phyloP scores from a whole-genome alignment of 2,113 vertebrate genomes.

The Megaleporinus macrocephalus region DNA sequence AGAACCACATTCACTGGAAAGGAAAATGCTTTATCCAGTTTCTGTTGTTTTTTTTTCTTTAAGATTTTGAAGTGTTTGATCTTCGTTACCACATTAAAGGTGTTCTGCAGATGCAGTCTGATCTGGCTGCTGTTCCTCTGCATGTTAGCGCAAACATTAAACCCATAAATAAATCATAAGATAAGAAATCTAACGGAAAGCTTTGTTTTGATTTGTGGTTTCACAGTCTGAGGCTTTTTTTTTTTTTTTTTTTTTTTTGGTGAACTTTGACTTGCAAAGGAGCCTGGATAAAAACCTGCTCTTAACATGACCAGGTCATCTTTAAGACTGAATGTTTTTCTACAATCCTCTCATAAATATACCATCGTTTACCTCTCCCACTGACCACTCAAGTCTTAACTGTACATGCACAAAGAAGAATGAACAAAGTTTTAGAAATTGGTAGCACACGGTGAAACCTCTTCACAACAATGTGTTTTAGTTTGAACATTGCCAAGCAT shows the following conservation, averaged over 20 bases:
- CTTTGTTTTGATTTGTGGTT: too few species aligned
- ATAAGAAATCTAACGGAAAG: not conserved
- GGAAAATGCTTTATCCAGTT: not conserved
- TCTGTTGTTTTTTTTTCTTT: not conserved
- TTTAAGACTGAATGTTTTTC: not conserved
- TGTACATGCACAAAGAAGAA: not conserved
- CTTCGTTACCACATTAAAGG: not conserved
- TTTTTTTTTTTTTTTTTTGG: too few species aligned
- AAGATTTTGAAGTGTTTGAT: slow-evolving; percentile 23
- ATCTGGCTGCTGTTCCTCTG: slow-evolving; percentile 4
- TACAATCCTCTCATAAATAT: not conserved
- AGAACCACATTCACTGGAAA: not conserved
- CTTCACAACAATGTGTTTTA: not conserved
- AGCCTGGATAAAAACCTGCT: too few species aligned
- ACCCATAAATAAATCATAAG: not conserved
- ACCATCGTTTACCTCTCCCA: not conserved
- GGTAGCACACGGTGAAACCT: not conserved
- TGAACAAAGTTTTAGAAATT: too few species aligned
- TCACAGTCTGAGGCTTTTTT: too few species aligned
- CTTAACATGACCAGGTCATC: too few species aligned
- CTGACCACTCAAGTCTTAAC: not conserved
- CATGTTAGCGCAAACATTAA: slow-evolving; percentile 1
- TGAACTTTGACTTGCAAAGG: too few species aligned
- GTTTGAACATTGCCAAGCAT: not conserved
- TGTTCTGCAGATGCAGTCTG: not conserved